Conservation (phyloP, 2,797 vertebrate species). For the Falco peregrinus region DNA sequence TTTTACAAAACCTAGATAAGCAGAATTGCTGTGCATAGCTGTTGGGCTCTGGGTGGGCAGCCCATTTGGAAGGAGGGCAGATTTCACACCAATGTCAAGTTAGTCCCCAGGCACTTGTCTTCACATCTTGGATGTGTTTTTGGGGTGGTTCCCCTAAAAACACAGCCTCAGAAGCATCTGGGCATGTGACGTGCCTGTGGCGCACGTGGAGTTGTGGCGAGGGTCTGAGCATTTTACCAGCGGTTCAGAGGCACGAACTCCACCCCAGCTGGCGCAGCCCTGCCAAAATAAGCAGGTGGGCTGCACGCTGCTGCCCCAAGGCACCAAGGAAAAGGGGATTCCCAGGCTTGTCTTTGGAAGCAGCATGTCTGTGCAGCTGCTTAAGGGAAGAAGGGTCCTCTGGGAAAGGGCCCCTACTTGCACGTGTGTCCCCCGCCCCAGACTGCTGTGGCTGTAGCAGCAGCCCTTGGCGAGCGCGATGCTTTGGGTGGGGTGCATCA, state of each 20-base stretch:
- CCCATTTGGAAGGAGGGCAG: not conserved
- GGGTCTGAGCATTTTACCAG: not conserved
- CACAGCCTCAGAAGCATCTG: not conserved
- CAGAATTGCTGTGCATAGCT: rapidly evolving
- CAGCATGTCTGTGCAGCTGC: not conserved
- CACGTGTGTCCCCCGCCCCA: no score
- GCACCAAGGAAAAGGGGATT: not conserved
- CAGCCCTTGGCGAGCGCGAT: not conserved
- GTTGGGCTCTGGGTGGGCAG: rapidly evolving
- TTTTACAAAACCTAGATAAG: not conserved
- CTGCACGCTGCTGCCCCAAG: not conserved
- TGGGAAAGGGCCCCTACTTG: no score
- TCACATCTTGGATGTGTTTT: not conserved
- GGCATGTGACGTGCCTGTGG: not conserved
- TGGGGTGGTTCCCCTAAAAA: not conserved
- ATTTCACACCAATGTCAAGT: rapidly evolving
- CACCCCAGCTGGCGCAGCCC: not conserved
- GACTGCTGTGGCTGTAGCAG: no score
- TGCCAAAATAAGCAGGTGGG: not conserved
- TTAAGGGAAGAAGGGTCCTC: not conserved
- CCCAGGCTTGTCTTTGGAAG: not conserved
- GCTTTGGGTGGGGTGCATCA: not conserved
- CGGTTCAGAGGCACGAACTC: not conserved
- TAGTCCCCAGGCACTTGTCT: not conserved
- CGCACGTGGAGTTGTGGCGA: not conserved